Conservation (phyloP, 35 echinoderm and acorn worm genomes). For the Nesometra sesokonis region DNA sequence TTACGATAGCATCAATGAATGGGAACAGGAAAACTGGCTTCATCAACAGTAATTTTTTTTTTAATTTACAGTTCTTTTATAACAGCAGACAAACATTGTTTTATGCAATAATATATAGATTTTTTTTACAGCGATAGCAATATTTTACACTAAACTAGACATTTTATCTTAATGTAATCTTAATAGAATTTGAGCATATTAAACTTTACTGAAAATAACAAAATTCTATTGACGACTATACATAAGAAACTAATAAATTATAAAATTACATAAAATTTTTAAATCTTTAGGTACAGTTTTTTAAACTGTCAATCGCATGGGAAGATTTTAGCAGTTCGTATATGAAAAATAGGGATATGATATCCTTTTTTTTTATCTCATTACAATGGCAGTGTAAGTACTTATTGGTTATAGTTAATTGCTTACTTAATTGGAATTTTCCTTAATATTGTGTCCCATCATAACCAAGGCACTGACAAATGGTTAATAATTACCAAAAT, state of each 20-base stretch:
- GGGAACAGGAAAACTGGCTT: no score
- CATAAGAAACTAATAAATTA: no score
- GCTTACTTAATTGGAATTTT: neutral
- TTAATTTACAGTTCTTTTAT: neutral
- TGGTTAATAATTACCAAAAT: neutral
- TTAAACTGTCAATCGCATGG: neutral
- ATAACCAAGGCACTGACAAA: neutral
- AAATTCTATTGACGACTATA: neutral
- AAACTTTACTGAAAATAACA: neutral
- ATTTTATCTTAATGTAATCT: neutral
- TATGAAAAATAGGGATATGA: neutral
- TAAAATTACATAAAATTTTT: no score
- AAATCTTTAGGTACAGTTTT: no score
- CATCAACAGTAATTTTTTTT: no score
- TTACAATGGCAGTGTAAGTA: neutral
- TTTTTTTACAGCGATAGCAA: neutral
- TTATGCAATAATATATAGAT: neutral
- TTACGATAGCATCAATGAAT: no score
- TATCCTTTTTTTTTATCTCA: neutral
- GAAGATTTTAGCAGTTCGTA: neutral
- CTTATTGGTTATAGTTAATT: neutral
- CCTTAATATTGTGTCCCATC: neutral
- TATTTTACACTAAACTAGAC: neutral
- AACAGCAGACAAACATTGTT: neutral
- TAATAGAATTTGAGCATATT: neutral